Percentiles rank a stretch among this genome's conserved stretches.
Evolutionary conservation across 2,888 invertebrate species (phyloP).

Genomic region (Tachystola acroxantha): DNA sequence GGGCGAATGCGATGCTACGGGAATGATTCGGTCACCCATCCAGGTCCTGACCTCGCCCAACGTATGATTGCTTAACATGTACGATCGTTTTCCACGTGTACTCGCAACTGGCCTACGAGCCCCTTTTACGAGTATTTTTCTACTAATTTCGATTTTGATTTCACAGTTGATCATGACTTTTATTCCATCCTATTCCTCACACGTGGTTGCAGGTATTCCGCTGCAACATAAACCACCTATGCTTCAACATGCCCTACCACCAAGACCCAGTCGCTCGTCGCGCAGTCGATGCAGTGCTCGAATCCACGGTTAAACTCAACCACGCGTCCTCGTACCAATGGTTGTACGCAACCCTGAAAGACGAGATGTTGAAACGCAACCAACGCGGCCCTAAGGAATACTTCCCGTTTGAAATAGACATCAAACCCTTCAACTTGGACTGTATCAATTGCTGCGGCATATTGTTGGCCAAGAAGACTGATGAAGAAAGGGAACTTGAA

Average conservation of each 20-base stretch:
- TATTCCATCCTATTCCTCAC: too few species aligned
- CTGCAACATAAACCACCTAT: constrained; percentile 53
- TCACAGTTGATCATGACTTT: too few species aligned
- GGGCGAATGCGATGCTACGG: too few species aligned
- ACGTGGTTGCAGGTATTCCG: constrained; percentile 56
- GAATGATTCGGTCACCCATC: too few species aligned
- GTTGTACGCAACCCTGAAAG: constrained; percentile 40
- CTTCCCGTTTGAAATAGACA: constrained; percentile 31
- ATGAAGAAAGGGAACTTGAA: too few species aligned
- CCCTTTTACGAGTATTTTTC: too few species aligned
- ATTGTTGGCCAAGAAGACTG: background rate
- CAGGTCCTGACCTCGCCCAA: too few species aligned
- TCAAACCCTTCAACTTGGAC: constrained; percentile 9
- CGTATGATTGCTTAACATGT: too few species aligned
- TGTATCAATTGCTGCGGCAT: constrained; percentile 3
- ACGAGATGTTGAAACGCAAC: constrained; percentile 36
- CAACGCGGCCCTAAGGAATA: constrained; percentile 36
- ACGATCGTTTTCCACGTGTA: too few species aligned
- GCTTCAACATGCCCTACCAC: constrained; percentile 40
- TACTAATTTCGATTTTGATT: too few species aligned
- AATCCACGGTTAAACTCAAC: constrained; percentile 33
- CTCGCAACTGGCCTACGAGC: too few species aligned
- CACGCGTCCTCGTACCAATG: constrained; percentile 46
- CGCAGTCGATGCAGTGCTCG: constrained; percentile 46
- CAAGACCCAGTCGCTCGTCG: constrained; percentile 45